Evolutionary conservation across 2,113 vertebrate genomes (phyloP).

Genomic region (Calidris pygmaea): DNA sequence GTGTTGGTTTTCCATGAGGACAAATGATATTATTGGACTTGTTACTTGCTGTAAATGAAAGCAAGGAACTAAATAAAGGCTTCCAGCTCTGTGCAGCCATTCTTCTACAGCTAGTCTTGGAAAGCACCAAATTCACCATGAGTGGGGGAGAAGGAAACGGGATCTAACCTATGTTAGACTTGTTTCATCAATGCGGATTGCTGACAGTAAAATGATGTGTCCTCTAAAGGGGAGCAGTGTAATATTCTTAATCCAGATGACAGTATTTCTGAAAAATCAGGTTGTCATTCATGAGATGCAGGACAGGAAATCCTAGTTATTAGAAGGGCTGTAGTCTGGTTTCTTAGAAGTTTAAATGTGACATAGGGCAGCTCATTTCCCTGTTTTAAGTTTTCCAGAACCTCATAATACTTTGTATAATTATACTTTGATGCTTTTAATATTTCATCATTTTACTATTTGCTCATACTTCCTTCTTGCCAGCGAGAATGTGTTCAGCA

Average conservation of each 20-base stretch:
- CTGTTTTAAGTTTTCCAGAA: neutral
- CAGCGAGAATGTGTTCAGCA: neutral
- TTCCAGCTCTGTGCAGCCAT: neutral
- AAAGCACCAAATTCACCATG: neutral
- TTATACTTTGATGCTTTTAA: neutral
- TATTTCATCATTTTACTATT: neutral
- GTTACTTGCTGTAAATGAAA: neutral
- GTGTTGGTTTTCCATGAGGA: neutral
- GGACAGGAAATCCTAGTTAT: neutral
- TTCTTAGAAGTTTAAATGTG: neutral
- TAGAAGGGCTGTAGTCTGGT: neutral
- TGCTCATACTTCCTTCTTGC: neutral
- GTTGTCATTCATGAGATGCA: neutral
- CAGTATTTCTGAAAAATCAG: neutral
- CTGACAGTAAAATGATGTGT: neutral
- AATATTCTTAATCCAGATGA: neutral
- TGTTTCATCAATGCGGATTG: neutral
- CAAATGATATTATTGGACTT: neutral
- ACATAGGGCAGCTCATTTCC: neutral
- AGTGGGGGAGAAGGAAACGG: neutral
- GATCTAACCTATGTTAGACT: neutral
- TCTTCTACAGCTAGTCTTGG: neutral
- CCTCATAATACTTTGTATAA: neutral
- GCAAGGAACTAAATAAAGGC: neutral
- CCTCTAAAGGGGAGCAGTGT: neutral